Evolutionary conservation across 2,113 vertebrate species (phyloP).

Genomic region (Plotosus lineatus): DNA sequence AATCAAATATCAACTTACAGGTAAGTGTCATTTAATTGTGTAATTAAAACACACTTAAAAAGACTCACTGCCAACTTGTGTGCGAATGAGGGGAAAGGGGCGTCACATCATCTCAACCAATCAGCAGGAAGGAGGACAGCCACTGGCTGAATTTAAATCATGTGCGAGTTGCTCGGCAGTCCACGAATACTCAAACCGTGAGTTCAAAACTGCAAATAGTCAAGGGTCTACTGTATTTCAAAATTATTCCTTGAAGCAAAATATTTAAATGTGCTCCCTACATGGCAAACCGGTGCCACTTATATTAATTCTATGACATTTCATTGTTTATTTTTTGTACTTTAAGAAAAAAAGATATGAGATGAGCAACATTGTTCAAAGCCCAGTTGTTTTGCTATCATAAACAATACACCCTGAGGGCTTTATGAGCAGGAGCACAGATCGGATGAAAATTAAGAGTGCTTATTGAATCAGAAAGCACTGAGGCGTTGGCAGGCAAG

Average conservation of each 20-base stretch:
- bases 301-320: background rate
- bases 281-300: background rate
- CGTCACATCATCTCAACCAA: too few relatives aligned
- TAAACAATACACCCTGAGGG: slow-evolving; percentile 8
- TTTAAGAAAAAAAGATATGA: background rate
- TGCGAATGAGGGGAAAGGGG: too few relatives aligned
- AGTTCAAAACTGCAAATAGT: too few relatives aligned
- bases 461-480: slow-evolving; percentile 43
- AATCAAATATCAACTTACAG: too few relatives aligned
- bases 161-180: too few relatives aligned
- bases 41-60: too few relatives aligned
- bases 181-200: too few relatives aligned
- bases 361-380: slow-evolving; percentile 37
- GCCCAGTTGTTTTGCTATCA: slow-evolving; percentile 2
- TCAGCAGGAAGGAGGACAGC: too few relatives aligned
- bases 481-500: background rate
- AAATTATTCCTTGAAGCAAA: slow-evolving; percentile 10
- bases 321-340: background rate
- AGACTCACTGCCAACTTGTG: too few relatives aligned
- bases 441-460: slow-evolving; percentile 22
- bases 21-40: too few relatives aligned
- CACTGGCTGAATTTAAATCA: too few relatives aligned
- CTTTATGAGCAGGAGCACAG: slow-evolving; percentile 10
- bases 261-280: background rate
- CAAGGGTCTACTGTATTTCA: too few relatives aligned